A percentile compares a stretch with the other conserved stretches of the same genome.
phyloP scores from a whole-genome alignment of 23 tunicate species.

The Clavelina lepadiformis region DNA sequence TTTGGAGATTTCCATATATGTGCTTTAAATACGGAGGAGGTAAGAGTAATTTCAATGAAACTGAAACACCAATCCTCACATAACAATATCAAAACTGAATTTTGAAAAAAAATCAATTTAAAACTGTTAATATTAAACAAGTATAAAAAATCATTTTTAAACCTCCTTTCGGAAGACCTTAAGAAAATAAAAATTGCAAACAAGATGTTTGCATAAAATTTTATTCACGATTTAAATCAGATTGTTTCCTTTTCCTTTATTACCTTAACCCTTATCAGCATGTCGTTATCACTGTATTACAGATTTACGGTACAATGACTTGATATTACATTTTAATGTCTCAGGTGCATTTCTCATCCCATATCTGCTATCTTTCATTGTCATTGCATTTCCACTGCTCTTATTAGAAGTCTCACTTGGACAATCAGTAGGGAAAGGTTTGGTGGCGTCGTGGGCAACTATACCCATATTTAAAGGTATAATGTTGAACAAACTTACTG shows the following conservation, averaged over 20 bases:
- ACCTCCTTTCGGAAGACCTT: too few relatives aligned
- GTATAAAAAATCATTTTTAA: too few relatives aligned
- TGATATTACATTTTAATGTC: neutral
- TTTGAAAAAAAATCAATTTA: neutral
- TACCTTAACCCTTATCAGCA: too few relatives aligned
- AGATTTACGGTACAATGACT: too few relatives aligned
- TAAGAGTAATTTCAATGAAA: constrained; percentile 4
- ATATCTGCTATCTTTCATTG: constrained; percentile 14
- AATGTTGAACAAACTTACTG: too few relatives aligned
- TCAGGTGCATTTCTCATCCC: constrained; percentile 40
- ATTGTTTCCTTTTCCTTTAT: too few relatives aligned
- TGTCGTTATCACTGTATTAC: too few relatives aligned
- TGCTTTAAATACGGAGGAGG: constrained; percentile 47
- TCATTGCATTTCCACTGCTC: constrained; percentile 17
- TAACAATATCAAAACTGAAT: neutral
- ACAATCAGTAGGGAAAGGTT: constrained; percentile 10
- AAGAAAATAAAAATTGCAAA: too few relatives aligned
- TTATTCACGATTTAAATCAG: too few relatives aligned
- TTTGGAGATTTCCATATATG: constrained; percentile 44
- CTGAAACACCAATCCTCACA: neutral
- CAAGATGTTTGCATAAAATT: too few relatives aligned
- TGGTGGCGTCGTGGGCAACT: constrained; percentile 19
- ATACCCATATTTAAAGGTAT: constrained; percentile 41
- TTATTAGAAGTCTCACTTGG: constrained; percentile 28
- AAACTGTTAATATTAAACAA: too few relatives aligned